Evolutionary conservation across 2,888 invertebrate genomes (phyloP).

Genomic region (Lithophane leautieri): DNA sequence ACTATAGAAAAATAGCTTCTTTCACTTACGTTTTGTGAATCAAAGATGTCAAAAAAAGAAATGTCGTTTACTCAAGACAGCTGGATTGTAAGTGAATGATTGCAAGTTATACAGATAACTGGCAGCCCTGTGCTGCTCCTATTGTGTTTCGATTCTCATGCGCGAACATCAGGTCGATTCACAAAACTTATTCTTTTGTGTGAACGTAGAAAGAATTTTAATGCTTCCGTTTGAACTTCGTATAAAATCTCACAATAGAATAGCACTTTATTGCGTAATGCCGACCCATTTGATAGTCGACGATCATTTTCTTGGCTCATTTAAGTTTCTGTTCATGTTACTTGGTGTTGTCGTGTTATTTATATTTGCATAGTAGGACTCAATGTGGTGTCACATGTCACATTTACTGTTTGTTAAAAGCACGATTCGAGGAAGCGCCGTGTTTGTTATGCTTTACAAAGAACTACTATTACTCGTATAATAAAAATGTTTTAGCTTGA

Average conservation of each 20-base stretch:
- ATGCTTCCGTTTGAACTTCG: conserved; percentile 88
- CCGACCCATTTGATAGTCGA: conserved; percentile 74
- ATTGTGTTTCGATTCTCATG: conserved; percentile 87
- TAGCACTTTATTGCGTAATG: conserved; percentile 80
- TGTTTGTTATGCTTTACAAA: conserved; percentile 42
- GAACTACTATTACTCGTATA: conserved; percentile 40
- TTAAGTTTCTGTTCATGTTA: conserved; percentile 68
- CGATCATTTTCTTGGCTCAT: conserved; percentile 73
- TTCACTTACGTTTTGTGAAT: background rate
- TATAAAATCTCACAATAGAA: conserved; percentile 83
- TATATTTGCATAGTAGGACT: conserved; percentile 59
- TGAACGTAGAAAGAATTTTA: conserved; percentile 88
- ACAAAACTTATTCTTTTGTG: conserved; percentile 89
- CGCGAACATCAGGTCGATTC: conserved; percentile 83
- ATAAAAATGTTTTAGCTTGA: conserved; percentile 32
- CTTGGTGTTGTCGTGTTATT: conserved; percentile 58
- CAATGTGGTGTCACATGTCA: conserved; percentile 53
- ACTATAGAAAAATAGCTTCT: background rate
- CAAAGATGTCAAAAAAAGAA: conserved; percentile 22
- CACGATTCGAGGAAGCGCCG: conserved; percentile 54
- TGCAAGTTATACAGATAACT: conserved; percentile 61
- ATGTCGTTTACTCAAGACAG: conserved; percentile 48
- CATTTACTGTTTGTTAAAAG: conserved; percentile 52
- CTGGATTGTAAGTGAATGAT: conserved; percentile 64
- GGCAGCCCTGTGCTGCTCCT: conserved; percentile 74